A percentile compares a stretch with the other conserved stretches of the same genome.
These are phyloP conservation scores for Darevskia nairensis DNA, from an alignment of 2,797 vertebrate species.

Conservation along the genomic window DNA sequence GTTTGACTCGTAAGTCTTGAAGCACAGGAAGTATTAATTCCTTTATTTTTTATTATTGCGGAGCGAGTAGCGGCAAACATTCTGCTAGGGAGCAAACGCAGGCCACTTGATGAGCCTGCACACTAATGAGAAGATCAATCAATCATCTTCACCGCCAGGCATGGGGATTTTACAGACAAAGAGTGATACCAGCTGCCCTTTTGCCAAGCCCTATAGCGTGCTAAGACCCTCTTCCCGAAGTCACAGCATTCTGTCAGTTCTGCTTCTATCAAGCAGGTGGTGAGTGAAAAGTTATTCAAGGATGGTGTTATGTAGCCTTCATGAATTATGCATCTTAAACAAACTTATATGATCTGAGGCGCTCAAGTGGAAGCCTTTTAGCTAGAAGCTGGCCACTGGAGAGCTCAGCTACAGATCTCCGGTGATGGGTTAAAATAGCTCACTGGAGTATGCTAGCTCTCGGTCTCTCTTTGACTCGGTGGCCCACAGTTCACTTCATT, in stretches of 20 bases:
- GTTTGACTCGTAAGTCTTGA: no score
- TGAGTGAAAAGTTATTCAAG: conserved; percentile 77
- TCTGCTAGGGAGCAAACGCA: background rate
- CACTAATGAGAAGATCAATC: background rate
- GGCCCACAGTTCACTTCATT: conserved; percentile 59
- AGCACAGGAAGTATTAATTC: background rate
- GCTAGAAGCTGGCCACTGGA: conserved; percentile 71
- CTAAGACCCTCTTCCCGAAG: conserved; percentile 64
- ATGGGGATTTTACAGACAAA: background rate
- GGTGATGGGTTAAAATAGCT: conserved; percentile 64
- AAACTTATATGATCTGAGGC: conserved; percentile 83
- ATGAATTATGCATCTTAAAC: conserved; percentile 90
- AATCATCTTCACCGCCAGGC: background rate
- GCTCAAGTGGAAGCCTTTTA: conserved; percentile 81
- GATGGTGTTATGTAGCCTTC: conserved; percentile 81
- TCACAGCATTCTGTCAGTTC: conserved; percentile 64
- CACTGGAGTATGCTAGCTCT: conserved; percentile 41
- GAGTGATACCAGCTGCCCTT: conserved; percentile 32
- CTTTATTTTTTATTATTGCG: conserved; percentile 19
- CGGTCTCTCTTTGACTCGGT: conserved; percentile 57
- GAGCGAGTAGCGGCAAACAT: background rate
- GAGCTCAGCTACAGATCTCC: conserved; percentile 69
- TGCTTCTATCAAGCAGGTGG: conserved; percentile 68
- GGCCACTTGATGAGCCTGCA: background rate
- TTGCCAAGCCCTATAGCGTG: conserved; percentile 58